These are phyloP conservation scores for Antheraea yamamai DNA, from an alignment of 2,888 invertebrate species.

Conservation along the genomic window DNA sequence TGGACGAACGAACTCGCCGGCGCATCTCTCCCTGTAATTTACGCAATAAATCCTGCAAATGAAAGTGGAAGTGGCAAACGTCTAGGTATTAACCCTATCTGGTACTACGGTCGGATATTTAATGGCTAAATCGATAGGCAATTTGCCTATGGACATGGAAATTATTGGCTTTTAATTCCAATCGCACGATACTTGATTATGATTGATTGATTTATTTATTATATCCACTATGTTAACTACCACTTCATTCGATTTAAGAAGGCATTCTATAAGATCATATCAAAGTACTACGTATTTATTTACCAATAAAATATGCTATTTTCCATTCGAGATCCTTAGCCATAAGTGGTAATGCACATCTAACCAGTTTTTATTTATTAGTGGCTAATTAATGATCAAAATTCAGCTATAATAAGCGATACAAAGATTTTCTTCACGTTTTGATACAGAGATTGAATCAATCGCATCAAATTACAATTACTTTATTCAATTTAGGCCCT, in stretches of 20 bases:
- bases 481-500: no score
- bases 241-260: not conserved
- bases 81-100: constrained; percentile 10
- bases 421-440: no score
- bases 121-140: constrained; percentile 14
- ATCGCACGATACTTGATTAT: not conserved
- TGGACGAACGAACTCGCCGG: constrained; percentile 8
- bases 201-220: constrained; percentile 3
- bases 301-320: no score
- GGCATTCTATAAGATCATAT: not conserved
- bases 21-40: constrained; percentile 19
- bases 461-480: no score
- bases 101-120: constrained; percentile 3
- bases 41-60: constrained; percentile 19
- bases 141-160: constrained; percentile 14
- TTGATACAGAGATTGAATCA: no score
- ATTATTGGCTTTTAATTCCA: not conserved
- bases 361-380: no score
- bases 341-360: no score
- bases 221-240: not conserved
- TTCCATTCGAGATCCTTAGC: no score
- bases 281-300: no score
- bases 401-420: no score
- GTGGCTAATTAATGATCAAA: no score
- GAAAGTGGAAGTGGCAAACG: constrained; percentile 20